Evolutionary conservation across 2,888 invertebrate genomes (phyloP).

Genomic region (Apoderus coryli): DNA sequence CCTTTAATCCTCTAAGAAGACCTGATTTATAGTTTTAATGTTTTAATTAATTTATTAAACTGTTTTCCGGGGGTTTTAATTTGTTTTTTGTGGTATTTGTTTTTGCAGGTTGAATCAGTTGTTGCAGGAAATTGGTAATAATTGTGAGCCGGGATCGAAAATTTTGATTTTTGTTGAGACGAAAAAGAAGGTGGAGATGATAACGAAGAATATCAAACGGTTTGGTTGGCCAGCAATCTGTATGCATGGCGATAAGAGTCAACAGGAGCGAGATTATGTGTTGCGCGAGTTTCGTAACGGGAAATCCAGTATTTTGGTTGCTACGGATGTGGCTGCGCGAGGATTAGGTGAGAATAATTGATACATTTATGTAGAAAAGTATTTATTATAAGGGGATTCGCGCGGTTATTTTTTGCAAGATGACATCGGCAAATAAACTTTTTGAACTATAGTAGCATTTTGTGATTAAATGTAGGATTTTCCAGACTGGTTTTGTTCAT

Average conservation of each 20-base stretch:
- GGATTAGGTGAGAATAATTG: conserved; percentile 71
- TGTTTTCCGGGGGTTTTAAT: too few species aligned
- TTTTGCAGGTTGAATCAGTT: conserved; percentile 50
- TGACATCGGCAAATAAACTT: too few species aligned
- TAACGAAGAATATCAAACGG: conserved; percentile 64
- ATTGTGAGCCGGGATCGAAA: conserved; percentile 69
- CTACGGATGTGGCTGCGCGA: conserved; percentile 94
- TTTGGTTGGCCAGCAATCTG: conserved; percentile 60
- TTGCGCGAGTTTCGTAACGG: conserved; percentile 78
- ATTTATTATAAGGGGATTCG: too few species aligned
- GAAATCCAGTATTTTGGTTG: conserved; percentile 78
- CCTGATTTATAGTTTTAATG: conserved; percentile 15
- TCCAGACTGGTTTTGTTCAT: conserved; percentile 29
- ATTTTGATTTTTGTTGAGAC: conserved; percentile 94
- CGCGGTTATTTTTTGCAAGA: too few species aligned
- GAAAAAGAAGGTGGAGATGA: conserved; percentile 68
- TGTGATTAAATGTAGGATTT: conserved; percentile 29
- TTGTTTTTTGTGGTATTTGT: too few species aligned
- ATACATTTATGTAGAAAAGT: too few species aligned
- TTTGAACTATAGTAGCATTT: too few species aligned
- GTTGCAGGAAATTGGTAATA: conserved; percentile 62
- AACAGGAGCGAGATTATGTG: conserved; percentile 86
- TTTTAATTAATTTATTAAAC: too few species aligned
- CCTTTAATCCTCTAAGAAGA: conserved; percentile 20
- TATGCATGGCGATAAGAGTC: conserved; percentile 93